phyloP scores from a whole-genome alignment of 2,797 vertebrate species.

The Perodicticus potto region DNA sequence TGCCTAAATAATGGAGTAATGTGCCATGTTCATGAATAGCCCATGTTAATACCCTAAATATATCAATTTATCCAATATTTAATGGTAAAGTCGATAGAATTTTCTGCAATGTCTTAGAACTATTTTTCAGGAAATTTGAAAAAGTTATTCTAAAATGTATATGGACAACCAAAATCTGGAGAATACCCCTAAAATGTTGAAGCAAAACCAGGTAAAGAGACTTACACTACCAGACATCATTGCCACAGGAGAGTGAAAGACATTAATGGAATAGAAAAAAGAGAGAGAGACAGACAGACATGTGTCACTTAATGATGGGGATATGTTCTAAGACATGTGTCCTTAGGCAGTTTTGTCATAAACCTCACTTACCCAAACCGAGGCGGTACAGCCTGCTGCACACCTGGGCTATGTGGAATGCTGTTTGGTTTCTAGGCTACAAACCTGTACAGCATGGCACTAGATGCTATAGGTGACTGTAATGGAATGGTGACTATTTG shows the following conservation, averaged over 20 bases:
- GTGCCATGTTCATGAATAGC: neutral
- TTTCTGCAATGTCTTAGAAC: neutral
- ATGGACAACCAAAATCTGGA: neutral
- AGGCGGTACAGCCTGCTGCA: neutral
- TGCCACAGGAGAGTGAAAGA: neutral
- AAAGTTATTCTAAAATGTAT: neutral
- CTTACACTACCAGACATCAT: neutral
- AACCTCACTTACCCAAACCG: neutral
- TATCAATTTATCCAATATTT: neutral
- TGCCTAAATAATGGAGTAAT: constrained; percentile 11
- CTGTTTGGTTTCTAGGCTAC: neutral
- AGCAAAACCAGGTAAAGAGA: neutral
- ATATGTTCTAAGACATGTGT: neutral
- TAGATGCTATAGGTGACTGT: neutral
- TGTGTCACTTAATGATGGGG: neutral
- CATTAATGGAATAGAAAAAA: neutral
- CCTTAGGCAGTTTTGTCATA: neutral
- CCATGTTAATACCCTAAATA: neutral
- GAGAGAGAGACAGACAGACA: neutral
- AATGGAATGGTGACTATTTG: neutral
- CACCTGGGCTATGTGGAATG: neutral
- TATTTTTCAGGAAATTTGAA: neutral
- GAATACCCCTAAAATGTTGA: neutral
- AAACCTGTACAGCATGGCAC: neutral
- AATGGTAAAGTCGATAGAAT: neutral